Evolutionary conservation across 2,888 invertebrate species (phyloP).

Genomic region (Ditula angustiorana): DNA sequence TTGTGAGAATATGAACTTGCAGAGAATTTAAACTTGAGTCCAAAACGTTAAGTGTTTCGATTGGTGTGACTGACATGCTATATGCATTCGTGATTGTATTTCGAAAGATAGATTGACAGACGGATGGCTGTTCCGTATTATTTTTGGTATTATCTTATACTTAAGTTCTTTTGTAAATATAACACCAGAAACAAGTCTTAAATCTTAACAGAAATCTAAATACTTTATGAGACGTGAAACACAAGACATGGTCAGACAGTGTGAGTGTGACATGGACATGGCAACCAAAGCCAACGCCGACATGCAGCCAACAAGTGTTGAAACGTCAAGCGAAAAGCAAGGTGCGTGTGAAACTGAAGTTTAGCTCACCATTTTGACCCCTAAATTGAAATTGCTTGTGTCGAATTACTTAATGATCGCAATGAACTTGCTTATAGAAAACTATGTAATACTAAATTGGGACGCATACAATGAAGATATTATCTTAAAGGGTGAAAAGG

Average conservation of each 20-base stretch:
- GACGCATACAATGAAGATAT: too few species aligned
- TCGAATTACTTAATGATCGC: background rate
- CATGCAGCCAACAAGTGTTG: constrained; percentile 62
- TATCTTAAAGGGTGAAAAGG: background rate
- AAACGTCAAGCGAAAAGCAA: constrained; percentile 65
- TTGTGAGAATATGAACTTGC: constrained; percentile 3
- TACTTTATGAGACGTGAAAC: constrained; percentile 24
- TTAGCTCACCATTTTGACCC: constrained; percentile 52
- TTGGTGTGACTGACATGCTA: constrained; percentile 12
- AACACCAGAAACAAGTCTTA: background rate
- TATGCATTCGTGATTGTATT: background rate
- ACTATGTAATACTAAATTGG: too few species aligned
- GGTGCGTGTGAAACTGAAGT: constrained; percentile 54
- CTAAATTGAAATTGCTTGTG: constrained; percentile 26
- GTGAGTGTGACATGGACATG: constrained; percentile 35
- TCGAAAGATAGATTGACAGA: background rate
- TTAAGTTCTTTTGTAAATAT: background rate
- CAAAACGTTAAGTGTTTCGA: background rate
- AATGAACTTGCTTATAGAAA: background rate
- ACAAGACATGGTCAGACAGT: constrained; percentile 24
- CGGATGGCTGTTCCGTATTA: background rate
- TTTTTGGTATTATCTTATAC: background rate
- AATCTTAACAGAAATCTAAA: constrained; percentile 27
- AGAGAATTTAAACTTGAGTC: background rate
- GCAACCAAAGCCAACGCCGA: constrained; percentile 46